phyloP scores from a whole-genome alignment of 2,113 vertebrate genomes.

The Mesembrinibis cayennensis region DNA sequence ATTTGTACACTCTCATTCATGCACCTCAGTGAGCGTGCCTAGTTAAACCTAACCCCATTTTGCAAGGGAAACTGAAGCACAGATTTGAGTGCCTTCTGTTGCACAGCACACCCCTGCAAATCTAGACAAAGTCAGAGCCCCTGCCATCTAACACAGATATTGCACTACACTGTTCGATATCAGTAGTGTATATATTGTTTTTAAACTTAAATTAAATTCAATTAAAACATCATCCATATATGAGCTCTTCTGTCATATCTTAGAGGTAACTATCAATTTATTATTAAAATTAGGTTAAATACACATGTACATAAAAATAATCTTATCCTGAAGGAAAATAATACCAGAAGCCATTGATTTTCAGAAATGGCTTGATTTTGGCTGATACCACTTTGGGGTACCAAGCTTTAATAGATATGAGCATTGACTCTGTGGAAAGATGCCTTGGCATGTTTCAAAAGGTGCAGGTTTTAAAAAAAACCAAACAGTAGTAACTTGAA shows the following conservation, averaged over 20 bases:
- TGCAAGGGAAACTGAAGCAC: background rate
- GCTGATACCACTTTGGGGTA: background rate
- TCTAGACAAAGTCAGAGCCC: background rate
- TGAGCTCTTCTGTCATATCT: background rate
- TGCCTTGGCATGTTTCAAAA: background rate
- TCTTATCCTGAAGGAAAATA: background rate
- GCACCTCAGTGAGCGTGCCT: background rate
- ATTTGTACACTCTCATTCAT: background rate
- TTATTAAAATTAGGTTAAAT: background rate
- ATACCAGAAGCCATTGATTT: background rate
- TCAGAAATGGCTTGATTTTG: background rate
- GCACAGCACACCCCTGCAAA: background rate
- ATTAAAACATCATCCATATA: background rate
- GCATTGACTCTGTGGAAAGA: background rate
- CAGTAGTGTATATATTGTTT: background rate
- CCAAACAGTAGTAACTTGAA: background rate
- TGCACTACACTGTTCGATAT: background rate
- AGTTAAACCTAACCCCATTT: background rate
- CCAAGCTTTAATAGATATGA: background rate
- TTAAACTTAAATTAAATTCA: background rate
- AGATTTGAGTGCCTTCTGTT: background rate
- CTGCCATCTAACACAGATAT: background rate
- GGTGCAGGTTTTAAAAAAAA: background rate
- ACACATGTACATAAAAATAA: background rate
- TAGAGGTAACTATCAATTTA: background rate